Base-by-base conservation (phyloP, 2,888 invertebrate genomes). In the Rhamphomyia laevipes region DNA sequence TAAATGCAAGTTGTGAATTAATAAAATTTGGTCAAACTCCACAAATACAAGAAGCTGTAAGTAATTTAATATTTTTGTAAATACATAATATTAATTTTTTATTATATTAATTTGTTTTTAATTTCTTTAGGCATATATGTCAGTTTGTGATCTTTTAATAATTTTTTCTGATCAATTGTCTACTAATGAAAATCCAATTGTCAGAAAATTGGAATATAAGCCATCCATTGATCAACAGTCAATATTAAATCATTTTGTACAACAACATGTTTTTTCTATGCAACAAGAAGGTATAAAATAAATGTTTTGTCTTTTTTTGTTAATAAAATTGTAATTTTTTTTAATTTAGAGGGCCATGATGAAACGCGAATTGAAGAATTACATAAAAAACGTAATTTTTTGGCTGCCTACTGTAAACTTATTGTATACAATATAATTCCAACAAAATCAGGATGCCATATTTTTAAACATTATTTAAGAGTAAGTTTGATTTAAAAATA, bases 391-490 rank as follows among this genome's bases (percentile, higher is more conserved):
- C 78, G 97, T 57, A 96, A 94, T 71, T 92, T 95, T 69, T 75
- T 99, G 54, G 95, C 97, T 2, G 90, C 92, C 17, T 99, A 91
- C 72, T 96, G 95, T 74, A 99, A 99, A 73, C 77, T 99, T 45
- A 87, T 97, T 60, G 93, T 97, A 47, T 97, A 97, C 75, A 97
- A 96, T 68, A 89, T 96, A 58, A 81, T 97, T 69, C 92, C 91
- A 27, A 89, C 95, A 2, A 83, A 86, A 64, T 80, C 88, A 59
- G 94, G 93, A 13, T 88, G 94, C 0, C 90, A 92, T 66, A 86
- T 99, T 50, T 95, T 99, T 72, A 93, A 94, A 68, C 91, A 96
- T 68, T 99, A 99, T 70, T 92, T 95, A 52, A 93, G 91, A 77
- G 88, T 88, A 66, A 62, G 66, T 55, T n/a, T n/a, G n/a, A 11